phyloP scores from a whole-genome alignment of 2,888 invertebrate genomes.

The Oligia latruncula region DNA sequence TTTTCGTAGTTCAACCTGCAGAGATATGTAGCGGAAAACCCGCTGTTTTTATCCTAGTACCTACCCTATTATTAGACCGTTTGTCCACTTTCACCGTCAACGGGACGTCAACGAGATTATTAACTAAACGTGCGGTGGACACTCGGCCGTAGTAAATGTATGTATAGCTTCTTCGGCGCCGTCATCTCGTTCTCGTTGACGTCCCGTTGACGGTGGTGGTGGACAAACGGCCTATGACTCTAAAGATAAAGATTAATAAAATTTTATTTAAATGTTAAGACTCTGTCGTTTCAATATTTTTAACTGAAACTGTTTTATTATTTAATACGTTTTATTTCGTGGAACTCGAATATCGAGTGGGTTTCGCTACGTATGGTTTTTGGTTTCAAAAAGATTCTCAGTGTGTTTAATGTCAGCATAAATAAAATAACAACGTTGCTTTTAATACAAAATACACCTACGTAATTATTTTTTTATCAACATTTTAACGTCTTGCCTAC shows the following conservation, averaged over 20 bases:
- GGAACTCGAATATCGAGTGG: not conserved
- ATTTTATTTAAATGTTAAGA: conserved; percentile 8
- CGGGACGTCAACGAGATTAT: too few species aligned
- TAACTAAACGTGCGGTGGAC: too few species aligned
- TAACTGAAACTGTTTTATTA: not conserved
- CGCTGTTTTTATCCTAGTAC: not conserved
- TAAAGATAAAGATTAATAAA: not conserved
- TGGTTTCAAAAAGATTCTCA: not conserved
- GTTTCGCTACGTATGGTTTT: not conserved
- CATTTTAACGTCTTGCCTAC: not conserved
- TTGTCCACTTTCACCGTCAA: too few species aligned
- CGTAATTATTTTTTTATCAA: not conserved
- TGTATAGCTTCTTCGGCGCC: too few species aligned
- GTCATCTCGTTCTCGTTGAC: too few species aligned
- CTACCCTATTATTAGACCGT: too few species aligned
- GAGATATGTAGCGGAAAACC: not conserved
- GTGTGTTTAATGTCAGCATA: conserved; percentile 6
- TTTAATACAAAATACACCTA: not conserved
- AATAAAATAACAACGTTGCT: too few species aligned
- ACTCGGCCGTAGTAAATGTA: too few species aligned
- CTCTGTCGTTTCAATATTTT: conserved; percentile 8
- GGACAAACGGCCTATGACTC: too few species aligned
- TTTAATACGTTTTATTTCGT: conserved; percentile 8
- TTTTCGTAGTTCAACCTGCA: not conserved
- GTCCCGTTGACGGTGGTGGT: too few species aligned